Conservation (phyloP, 2,888 invertebrate species). For the Eristalis arbustorum region DNA sequence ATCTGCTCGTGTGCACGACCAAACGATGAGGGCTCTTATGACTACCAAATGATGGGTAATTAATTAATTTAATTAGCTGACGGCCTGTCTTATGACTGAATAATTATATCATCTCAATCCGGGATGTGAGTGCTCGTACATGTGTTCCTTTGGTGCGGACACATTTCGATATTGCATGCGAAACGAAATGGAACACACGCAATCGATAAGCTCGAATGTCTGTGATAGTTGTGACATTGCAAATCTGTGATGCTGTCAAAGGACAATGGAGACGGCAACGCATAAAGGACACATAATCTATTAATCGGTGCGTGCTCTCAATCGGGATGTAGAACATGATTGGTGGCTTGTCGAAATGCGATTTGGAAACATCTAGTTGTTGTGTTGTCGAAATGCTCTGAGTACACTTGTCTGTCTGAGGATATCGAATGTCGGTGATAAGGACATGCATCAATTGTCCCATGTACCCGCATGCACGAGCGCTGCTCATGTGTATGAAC, state of each 20-base stretch:
- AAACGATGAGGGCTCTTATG: not conserved
- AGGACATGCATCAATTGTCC: not conserved
- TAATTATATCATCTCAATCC: not conserved
- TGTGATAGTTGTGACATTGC: not conserved
- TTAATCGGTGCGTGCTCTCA: constrained; percentile 2
- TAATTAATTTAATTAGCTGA: constrained; percentile 21
- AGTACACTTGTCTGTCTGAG: not conserved
- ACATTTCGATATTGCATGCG: not conserved
- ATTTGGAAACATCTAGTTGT: not conserved
- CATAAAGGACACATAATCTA: constrained; percentile 10
- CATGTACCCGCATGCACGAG: not conserved
- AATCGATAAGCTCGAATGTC: constrained; percentile 3
- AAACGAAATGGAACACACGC: not conserved
- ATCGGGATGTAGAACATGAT: not conserved
- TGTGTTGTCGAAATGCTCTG: not conserved
- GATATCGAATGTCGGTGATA: not conserved
- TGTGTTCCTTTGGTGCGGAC: not conserved
- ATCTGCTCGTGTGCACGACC: not conserved
- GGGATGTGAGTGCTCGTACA: not conserved
- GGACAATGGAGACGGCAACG: constrained; percentile 2
- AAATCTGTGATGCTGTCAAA: not conserved
- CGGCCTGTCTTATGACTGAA: not conserved
- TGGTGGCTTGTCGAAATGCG: not conserved
- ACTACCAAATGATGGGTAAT: not conserved
- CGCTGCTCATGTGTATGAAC: no score